phyloP scores from a whole-genome alignment of 2,797 vertebrate genomes.

The Danio jaintianensis region DNA sequence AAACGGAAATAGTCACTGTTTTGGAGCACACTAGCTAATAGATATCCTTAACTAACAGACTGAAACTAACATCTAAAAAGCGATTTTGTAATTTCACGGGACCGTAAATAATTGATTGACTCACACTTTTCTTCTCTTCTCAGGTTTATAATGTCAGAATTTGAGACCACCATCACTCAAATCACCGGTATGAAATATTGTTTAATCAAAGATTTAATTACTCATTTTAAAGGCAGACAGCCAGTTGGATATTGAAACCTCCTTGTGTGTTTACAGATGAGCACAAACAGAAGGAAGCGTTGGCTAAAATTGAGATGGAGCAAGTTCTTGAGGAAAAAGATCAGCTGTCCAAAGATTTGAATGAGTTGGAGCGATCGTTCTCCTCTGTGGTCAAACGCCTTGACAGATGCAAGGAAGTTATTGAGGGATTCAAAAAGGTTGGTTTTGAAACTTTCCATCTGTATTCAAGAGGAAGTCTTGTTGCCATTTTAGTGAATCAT shows the following conservation, averaged over 20 bases:
- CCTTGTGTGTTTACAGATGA: conserved; percentile 75
- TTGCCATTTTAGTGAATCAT: background rate
- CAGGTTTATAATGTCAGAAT: conserved; percentile 88
- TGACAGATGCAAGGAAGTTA: conserved; percentile 88
- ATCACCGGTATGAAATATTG: conserved; percentile 78
- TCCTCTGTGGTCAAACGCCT: conserved; percentile 90
- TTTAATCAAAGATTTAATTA: background rate
- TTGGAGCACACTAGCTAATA: too few relatives aligned
- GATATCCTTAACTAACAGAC: too few relatives aligned
- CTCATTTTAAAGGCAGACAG: background rate
- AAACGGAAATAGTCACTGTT: too few relatives aligned
- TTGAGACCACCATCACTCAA: conserved; percentile 82
- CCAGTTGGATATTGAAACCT: background rate
- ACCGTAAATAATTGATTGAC: background rate
- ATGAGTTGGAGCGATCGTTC: conserved; percentile 87
- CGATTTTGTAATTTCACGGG: too few relatives aligned
- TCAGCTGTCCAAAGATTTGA: conserved; percentile 84
- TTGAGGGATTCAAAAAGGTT: conserved; percentile 90
- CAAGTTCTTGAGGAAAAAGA: conserved; percentile 83
- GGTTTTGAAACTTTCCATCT: background rate
- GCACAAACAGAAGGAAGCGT: conserved; percentile 80
- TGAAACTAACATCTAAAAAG: too few relatives aligned
- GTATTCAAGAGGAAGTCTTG: too few relatives aligned
- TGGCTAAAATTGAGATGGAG: conserved; percentile 75
- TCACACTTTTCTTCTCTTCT: background rate